Percentiles rank a stretch among this genome's conserved stretches.
Conservation (phyloP, 2,888 invertebrate species). For the Dolomedes plantarius region DNA sequence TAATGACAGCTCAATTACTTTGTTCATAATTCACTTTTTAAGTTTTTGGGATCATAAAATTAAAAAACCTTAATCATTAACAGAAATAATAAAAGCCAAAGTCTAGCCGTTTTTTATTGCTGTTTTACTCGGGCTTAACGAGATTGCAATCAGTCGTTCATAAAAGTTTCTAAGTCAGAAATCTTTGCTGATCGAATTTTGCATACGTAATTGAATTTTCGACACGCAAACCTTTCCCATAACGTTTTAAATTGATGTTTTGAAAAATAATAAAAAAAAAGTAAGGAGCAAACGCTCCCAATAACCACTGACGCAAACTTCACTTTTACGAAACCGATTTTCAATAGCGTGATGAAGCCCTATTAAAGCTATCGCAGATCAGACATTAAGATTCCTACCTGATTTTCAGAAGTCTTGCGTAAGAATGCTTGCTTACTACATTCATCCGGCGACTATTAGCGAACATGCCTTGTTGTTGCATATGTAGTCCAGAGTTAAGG, state of each 20-base stretch:
- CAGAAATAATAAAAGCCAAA: too few relatives aligned
- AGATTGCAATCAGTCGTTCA: not conserved
- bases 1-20: too few relatives aligned
- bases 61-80: too few relatives aligned
- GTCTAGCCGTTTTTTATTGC: too few relatives aligned
- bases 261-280: not conserved
- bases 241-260: not conserved
- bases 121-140: too few relatives aligned
- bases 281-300: conserved; percentile 21
- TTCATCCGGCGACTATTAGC: not conserved
- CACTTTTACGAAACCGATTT: conserved; percentile 44
- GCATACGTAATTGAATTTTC: not conserved
- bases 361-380: conserved; percentile 26
- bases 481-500: too few relatives aligned
- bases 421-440: not conserved
- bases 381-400: not conserved
- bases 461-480: too few relatives aligned
- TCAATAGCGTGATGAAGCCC: conserved; percentile 50
- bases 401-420: not conserved
- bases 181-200: not conserved
- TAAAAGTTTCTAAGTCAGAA: not conserved
- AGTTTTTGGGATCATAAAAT: too few relatives aligned
- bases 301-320: conserved; percentile 45
- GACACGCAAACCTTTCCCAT: not conserved
- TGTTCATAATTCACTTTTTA: too few relatives aligned